Evolutionary conservation across 2,888 invertebrate species (phyloP).

Genomic region (Formica aserva): DNA sequence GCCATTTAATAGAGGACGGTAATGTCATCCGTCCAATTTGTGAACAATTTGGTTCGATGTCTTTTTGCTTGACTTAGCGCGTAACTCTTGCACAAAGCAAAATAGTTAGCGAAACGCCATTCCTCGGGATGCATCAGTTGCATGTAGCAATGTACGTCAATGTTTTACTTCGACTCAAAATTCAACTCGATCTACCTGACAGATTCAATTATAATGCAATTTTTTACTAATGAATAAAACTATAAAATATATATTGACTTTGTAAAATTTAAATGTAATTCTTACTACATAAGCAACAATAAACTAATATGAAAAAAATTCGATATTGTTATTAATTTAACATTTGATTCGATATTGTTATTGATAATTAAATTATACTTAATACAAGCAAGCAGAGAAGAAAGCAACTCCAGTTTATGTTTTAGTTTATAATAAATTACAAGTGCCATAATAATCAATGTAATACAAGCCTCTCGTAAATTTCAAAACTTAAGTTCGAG

Average conservation of each 20-base stretch:
- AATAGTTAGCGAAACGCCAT: slow-evolving; percentile 27
- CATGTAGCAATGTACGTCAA: slow-evolving; percentile 1
- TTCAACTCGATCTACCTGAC: background rate
- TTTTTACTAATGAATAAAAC: background rate
- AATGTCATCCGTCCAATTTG: slow-evolving; percentile 65
- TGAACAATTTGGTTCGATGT: slow-evolving; percentile 59
- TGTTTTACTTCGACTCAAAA: slow-evolving; percentile 15
- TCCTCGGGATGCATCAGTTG: slow-evolving; percentile 20
- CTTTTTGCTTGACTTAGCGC: slow-evolving; percentile 49
- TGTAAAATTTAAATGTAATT: background rate
- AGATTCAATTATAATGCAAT: background rate
- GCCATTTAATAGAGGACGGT: slow-evolving; percentile 82
- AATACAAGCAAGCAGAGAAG: background rate
- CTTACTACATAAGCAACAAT: background rate
- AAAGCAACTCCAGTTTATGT: background rate
- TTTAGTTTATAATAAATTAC: slow-evolving; percentile 1
- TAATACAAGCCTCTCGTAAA: background rate
- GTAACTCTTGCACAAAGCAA: slow-evolving; percentile 40
- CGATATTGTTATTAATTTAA: background rate
- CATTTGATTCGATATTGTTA: background rate
- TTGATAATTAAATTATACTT: slow-evolving; percentile 14
- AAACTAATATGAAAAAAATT: background rate
- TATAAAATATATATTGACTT: background rate
- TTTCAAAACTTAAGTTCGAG: background rate
- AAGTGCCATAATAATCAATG: background rate